These are phyloP conservation scores for Ophthalmolycus amberensis DNA, from an alignment of 2,113 vertebrate genomes.

Conservation along the genomic window DNA sequence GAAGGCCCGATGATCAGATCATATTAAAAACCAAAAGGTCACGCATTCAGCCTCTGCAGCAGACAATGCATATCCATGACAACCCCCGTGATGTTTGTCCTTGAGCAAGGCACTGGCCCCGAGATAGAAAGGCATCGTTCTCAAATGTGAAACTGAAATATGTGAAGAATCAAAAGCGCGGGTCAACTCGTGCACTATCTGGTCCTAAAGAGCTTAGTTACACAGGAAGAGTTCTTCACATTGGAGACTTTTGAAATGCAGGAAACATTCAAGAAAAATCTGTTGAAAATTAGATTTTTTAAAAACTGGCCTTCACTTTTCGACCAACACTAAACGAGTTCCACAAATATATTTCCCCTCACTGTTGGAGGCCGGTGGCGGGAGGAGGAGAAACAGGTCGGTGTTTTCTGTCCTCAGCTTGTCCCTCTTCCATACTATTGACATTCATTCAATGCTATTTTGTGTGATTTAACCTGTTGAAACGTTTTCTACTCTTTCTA, in stretches of 20 bases:
- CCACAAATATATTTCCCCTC: neutral
- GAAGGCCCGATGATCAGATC: constrained; percentile 11
- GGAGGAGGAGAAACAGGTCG: neutral
- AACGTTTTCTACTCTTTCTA: neutral
- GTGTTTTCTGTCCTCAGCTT: neutral
- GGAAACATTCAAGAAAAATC: neutral
- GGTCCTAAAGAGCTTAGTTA: neutral
- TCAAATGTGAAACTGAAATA: neutral
- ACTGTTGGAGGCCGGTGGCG: neutral
- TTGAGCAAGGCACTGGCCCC: constrained; percentile 17
- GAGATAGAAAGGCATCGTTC: neutral
- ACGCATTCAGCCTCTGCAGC: neutral
- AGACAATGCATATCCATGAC: constrained; percentile 1
- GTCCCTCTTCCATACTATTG: neutral
- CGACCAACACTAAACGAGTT: neutral
- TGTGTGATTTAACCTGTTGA: neutral
- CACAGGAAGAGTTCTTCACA: neutral
- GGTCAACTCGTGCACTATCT: neutral
- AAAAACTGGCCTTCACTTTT: neutral
- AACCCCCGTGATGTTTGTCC: neutral
- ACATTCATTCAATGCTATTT: neutral
- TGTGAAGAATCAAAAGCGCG: neutral
- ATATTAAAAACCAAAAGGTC: constrained; percentile 33
- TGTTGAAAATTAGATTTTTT: neutral
- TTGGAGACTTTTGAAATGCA: neutral